Conservation (phyloP, 1,140 invertebrate species). For the Drosophila punjabiensis region DNA sequence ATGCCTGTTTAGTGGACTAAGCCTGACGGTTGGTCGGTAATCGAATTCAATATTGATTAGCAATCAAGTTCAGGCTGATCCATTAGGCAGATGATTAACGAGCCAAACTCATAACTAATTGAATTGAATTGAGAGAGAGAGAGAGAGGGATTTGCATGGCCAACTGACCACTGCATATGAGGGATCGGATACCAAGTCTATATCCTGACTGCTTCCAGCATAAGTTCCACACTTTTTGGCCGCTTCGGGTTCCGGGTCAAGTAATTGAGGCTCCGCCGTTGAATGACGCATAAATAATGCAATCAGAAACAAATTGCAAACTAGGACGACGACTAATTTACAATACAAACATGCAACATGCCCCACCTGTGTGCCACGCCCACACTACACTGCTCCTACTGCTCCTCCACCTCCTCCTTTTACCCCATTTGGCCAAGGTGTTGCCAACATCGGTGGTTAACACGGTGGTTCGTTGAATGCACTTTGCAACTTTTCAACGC, state of each 20-base stretch:
- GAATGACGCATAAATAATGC: constrained; percentile 67
- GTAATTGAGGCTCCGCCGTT: constrained; percentile 53
- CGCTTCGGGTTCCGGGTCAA: constrained; percentile 43
- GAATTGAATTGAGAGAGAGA: background rate
- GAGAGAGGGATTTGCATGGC: constrained; percentile 18
- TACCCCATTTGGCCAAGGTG: constrained; percentile 33
- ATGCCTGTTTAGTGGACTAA: constrained; percentile 12
- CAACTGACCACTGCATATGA: background rate
- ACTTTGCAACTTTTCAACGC: constrained; percentile 24
- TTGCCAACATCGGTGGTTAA: constrained; percentile 34
- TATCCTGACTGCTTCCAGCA: background rate
- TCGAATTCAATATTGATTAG: constrained; percentile 49
- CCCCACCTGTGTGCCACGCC: constrained; percentile 23
- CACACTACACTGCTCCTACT: background rate
- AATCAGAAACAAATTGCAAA: constrained; percentile 72
- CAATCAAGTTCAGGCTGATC: constrained; percentile 31
- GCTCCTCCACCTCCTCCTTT: background rate
- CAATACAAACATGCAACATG: constrained; percentile 73
- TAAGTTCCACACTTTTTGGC: background rate
- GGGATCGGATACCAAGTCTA: background rate
- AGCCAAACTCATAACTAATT: constrained; percentile 44
- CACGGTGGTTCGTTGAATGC: constrained; percentile 38
- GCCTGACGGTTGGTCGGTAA: constrained; percentile 3
- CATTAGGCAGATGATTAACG: constrained; percentile 44
- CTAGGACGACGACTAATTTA: constrained; percentile 77